A percentile compares a stretch with the other conserved stretches of the same genome.
phyloP scores from a whole-genome alignment of 1,140 invertebrate species.

The Trichonephila clavata region DNA sequence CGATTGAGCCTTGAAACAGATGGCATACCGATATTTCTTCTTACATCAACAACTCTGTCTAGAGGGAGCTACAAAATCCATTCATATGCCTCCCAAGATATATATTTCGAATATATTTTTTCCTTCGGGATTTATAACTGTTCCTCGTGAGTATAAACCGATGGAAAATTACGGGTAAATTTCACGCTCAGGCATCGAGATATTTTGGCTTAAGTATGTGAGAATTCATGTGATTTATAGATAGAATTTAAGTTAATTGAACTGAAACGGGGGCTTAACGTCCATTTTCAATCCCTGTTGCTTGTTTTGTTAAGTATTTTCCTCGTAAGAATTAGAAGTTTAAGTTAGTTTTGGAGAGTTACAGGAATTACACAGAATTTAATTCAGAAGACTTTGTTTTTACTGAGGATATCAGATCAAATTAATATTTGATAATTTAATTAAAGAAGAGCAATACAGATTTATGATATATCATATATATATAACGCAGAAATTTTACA shows the following conservation, averaged over 20 bases:
- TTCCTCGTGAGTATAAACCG: background rate
- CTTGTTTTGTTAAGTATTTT: background rate
- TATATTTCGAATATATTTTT: background rate
- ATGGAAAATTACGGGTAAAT: background rate
- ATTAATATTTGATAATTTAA: too few relatives aligned
- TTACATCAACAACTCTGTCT: too few relatives aligned
- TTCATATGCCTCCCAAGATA: too few relatives aligned
- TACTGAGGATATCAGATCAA: too few relatives aligned
- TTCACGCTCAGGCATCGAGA: background rate
- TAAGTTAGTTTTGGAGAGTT: background rate
- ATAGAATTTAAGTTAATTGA: background rate
- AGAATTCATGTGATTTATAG: background rate
- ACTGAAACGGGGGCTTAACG: background rate
- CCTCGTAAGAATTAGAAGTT: background rate
- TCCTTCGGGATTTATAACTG: background rate
- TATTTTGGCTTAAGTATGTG: background rate
- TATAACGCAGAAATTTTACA: too few relatives aligned
- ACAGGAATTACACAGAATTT: too few relatives aligned
- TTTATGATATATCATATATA: too few relatives aligned
- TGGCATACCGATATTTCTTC: too few relatives aligned
- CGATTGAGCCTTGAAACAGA: too few relatives aligned
- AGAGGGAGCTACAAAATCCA: too few relatives aligned
- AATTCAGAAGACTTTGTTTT: too few relatives aligned
- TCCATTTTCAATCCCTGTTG: background rate
- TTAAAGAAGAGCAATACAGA: too few relatives aligned